Base-by-base conservation (phyloP, 2,113 vertebrate genomes). In the Ellobius talpinus region DNA sequence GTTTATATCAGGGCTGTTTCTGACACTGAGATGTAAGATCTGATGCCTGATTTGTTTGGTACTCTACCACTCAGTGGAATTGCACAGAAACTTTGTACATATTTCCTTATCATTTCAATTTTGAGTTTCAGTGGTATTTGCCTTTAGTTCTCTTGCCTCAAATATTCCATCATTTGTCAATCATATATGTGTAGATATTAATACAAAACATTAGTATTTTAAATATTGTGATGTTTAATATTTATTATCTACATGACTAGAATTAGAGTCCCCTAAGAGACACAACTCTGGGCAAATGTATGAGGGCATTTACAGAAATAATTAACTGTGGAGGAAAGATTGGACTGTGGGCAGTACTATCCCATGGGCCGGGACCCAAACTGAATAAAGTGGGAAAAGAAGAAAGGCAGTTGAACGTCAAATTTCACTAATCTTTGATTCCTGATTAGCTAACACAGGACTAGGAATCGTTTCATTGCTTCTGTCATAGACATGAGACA, bases 1-100 rank as follows among this genome's bases (percentile, higher is more conserved):
- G 82, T n/a, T 87, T 85, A 58, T 11, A 73, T 73, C 47, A 42
- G 58, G 52, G 36, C 79, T 87, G n/a, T 95, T 97, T 96, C 39
- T 84, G 47, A 66, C 39, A 2, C n/a, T 65, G 87, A 65, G n/a
- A 90, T 42, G 2, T 50, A 94, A 36, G 89, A 95, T 4, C 91
- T 12, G 31, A 73, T 89, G 93, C 86, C 17, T 96, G 72, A 9
- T 77, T 68, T 90, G n/a, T 31, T 79, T 55, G 12, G 16, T 82
- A 82, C 12, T 14, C 11, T 24, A 39, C 36, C 13, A 82, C 36
- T 5, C 55, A 82, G 58, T 39, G 86, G 6, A 50, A 91, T 86
- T 96, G 33, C 13, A 10, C 77, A 26, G 42, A 72, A 21, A 82
- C 3, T 39, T 97, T 92, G 63, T 97, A 36, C 36, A 52, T 47